Evolutionary conservation across 2,113 vertebrate genomes (phyloP).

Genomic region (Ploceus nigricollis): DNA sequence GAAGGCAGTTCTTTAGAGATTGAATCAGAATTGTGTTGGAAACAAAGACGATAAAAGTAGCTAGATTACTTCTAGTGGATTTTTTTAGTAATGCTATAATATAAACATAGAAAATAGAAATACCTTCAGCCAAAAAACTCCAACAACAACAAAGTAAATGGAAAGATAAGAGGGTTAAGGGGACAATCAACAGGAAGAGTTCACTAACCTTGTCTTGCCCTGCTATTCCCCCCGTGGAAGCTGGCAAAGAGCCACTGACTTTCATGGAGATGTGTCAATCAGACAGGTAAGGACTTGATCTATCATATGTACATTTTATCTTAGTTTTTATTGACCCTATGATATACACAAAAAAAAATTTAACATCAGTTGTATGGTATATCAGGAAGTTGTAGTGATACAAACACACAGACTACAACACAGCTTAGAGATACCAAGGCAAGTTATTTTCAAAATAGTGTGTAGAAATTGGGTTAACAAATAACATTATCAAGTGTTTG

Average conservation of each 20-base stretch:
- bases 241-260: not conserved
- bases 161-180: not conserved
- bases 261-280: not conserved
- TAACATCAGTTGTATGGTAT: not conserved
- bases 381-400: not conserved
- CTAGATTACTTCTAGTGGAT: not conserved
- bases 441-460: not conserved
- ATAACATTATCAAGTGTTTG: not conserved
- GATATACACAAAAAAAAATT: not conserved
- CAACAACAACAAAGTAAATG: not conserved
- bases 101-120: not conserved
- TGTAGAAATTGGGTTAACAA: not conserved
- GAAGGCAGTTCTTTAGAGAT: not conserved
- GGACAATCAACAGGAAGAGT: not conserved
- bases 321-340: not conserved
- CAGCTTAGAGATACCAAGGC: not conserved
- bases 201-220: not conserved
- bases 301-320: not conserved
- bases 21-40: not conserved
- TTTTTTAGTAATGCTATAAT: not conserved
- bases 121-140: not conserved
- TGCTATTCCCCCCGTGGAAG: not conserved
- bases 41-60: not conserved
- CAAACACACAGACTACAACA: not conserved
- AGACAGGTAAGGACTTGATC: not conserved